Evolutionary conservation across 2,888 invertebrate genomes (phyloP), one percentile per base, ranked within the genome.

Genomic region (Lasioglossum morio): DNA sequence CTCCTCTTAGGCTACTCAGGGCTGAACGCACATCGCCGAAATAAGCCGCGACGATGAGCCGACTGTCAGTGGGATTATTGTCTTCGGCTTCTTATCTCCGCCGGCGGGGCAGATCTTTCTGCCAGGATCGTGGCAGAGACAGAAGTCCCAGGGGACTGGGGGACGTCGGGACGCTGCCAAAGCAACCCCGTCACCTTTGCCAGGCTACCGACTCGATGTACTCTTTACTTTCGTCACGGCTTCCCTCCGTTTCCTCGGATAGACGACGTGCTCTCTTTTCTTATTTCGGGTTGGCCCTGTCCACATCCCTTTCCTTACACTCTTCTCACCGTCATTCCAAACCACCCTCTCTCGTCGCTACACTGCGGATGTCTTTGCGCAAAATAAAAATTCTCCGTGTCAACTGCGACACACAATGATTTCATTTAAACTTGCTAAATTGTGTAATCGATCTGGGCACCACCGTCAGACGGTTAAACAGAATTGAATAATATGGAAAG

Each of bases 21-120:
- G 81, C 86, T 77, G 60, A 87, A 72, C 81, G 87, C 77, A 86
- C 84, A 83, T 78, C 79, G 83, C 78, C 88, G 91, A 87, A 92
- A 94, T 95, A 95, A 95, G 94, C 94, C 90, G 91, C 92, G 92
- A 91, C 92, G 93, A 91, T 92, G 92, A 92, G 90, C 90, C 92
- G 92, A 88, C 94, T 94, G 95, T 95, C 95, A 95, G 94, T 92
- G 91, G 94, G 94, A 95, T 95, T 95, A 95, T 95, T 95, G 95
- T 95, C 95, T 93, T 93, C 92, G 92, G 92, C 92, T 94, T 95
- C 94, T 95, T 94, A 95, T 95, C 94, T 92, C 88, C 66, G n/a
- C n/a, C 90, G 90, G 79, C 34, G 87, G 83, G 86, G 87, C 90
- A 91, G 92, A 86, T 87, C 90, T 88, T 89, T 84, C 80, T 76